Conservation (phyloP, 23 tunicate genomes). For the Phallusia fumigata region DNA sequence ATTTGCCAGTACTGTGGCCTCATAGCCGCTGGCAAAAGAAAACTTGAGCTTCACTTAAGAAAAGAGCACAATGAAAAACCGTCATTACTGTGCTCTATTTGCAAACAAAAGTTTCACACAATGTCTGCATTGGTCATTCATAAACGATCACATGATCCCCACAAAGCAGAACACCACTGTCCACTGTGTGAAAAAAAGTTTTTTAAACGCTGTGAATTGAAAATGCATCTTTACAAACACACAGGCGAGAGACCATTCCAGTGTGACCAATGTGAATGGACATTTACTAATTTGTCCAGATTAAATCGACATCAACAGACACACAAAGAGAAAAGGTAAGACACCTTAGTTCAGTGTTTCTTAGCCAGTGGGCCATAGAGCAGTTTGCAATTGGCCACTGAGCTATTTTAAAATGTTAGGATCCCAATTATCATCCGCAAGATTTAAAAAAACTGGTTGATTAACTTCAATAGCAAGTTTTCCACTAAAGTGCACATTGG, state of each 20-base stretch:
- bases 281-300: slow-evolving; percentile 47
- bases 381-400: too few relatives aligned
- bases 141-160: slow-evolving; percentile 42
- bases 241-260: slow-evolving; percentile 65
- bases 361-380: not conserved
- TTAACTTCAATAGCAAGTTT: too few relatives aligned
- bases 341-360: not conserved
- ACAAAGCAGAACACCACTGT: slow-evolving; percentile 12
- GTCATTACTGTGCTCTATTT: slow-evolving; percentile 23
- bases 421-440: too few relatives aligned
- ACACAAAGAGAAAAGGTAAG: slow-evolving; percentile 48
- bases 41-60: slow-evolving; percentile 42
- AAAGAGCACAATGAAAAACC: slow-evolving; percentile 38
- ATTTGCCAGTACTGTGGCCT: slow-evolving; percentile 42
- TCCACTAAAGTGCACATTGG: too few relatives aligned
- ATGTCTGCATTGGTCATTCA: slow-evolving; percentile 47
- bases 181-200: slow-evolving; percentile 61
- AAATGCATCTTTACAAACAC: slow-evolving; percentile 51
- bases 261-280: slow-evolving; percentile 69
- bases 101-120: slow-evolving; percentile 55
- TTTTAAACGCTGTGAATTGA: slow-evolving; percentile 25
- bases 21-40: not conserved
- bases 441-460: too few relatives aligned
- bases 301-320: slow-evolving; percentile 52
- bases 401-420: too few relatives aligned